Evolutionary conservation across 2,113 vertebrate genomes (phyloP).

Genomic region (Aegithalos caudatus): DNA sequence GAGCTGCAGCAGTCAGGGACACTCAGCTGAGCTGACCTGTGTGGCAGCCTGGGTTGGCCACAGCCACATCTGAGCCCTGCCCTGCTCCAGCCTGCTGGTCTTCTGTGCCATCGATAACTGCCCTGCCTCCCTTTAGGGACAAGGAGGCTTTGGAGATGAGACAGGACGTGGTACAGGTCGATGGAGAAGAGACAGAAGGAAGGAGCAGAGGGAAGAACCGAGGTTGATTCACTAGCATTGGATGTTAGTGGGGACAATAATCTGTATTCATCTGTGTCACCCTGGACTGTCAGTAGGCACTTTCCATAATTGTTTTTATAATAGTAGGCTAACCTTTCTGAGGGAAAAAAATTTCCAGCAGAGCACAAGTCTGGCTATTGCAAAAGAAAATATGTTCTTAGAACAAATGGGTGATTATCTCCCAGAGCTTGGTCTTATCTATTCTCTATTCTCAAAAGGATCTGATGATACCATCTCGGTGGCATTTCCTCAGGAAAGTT

Average conservation of each 20-base stretch:
- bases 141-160: neutral
- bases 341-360: neutral
- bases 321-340: constrained; percentile 3
- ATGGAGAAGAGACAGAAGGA: neutral
- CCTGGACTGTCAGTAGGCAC: neutral
- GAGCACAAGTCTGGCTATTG: neutral
- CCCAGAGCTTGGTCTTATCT: constrained; percentile 43
- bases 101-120: accelerated
- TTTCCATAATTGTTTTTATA: neutral
- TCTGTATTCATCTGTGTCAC: neutral
- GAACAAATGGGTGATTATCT: constrained; percentile 51
- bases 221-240: neutral
- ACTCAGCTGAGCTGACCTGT: accelerated
- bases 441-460: neutral
- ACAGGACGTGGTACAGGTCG: neutral
- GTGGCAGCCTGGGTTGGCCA: neutral
- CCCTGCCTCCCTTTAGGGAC: neutral
- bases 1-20: neutral
- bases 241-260: neutral
- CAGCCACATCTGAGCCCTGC: neutral
- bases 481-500: constrained; percentile 78
- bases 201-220: neutral
- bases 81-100: neutral
- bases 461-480: constrained; percentile 68
- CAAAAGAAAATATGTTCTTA: constrained; percentile 17